Percentiles rank a stretch among this genome's conserved stretches.
phyloP scores from a whole-genome alignment of 2,113 vertebrate species.

The Crypturellus undulatus region DNA sequence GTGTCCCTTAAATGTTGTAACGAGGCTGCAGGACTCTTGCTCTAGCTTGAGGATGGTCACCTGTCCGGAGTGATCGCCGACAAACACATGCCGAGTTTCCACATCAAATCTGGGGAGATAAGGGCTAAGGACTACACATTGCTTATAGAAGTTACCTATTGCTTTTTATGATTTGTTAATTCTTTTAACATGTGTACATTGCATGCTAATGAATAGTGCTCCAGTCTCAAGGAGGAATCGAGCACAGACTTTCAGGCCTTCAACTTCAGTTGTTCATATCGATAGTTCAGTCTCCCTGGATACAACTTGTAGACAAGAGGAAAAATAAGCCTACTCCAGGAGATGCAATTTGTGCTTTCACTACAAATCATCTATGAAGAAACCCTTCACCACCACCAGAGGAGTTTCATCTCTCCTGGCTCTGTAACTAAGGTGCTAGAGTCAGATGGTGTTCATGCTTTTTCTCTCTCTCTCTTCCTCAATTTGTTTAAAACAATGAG shows the following conservation, averaged over 20 bases:
- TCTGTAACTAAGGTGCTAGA: not conserved
- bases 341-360: fast-evolving
- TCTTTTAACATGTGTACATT: not conserved
- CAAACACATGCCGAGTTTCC: slow-evolving; percentile 95
- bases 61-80: slow-evolving; percentile 97
- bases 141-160: not conserved
- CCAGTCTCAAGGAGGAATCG: slow-evolving; percentile 3
- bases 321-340: not conserved
- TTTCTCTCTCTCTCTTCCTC: not conserved
- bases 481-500: not conserved
- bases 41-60: slow-evolving; percentile 98
- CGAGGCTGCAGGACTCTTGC: slow-evolving; percentile 92
- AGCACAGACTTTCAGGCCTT: not conserved
- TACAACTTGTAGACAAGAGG: not conserved
- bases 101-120: slow-evolving; percentile 90
- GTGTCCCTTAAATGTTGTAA: slow-evolving; percentile 97
- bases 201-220: not conserved
- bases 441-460: not conserved
- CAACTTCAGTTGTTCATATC: not conserved
- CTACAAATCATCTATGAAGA: not conserved
- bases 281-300: not conserved
- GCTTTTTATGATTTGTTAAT: not conserved
- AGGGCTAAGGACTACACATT: slow-evolving; percentile 72
- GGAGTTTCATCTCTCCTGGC: not conserved
- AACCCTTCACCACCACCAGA: not conserved